Conservation (phyloP, 2,797 vertebrate species). For the Tokudaia tokunoshimensis region DNA sequence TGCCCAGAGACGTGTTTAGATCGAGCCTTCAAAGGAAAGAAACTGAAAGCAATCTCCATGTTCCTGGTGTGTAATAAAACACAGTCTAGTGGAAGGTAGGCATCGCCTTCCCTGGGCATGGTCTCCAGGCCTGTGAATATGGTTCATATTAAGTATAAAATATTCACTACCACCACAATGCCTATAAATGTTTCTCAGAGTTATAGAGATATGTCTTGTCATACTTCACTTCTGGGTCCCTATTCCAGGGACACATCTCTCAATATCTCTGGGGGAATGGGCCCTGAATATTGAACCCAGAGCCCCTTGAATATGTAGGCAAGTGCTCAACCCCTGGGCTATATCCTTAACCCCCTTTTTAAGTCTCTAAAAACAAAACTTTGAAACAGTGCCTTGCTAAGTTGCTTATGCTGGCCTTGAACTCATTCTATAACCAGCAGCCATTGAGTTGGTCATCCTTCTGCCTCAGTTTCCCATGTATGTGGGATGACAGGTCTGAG, state of each 20-base stretch:
- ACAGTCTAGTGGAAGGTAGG: conserved; percentile 13
- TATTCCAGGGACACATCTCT: not conserved
- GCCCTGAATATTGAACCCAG: not conserved
- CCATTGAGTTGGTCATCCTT: not conserved
- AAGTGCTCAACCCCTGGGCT: not conserved
- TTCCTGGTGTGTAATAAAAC: conserved; percentile 47
- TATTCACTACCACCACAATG: not conserved
- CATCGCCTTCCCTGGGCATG: not conserved
- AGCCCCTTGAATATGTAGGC: not conserved
- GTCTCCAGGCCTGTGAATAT: not conserved
- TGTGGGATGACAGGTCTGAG: not conserved
- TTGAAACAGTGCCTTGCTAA: not conserved
- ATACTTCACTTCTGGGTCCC: conserved; percentile 20
- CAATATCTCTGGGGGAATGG: not conserved
- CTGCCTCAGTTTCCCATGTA: not conserved
- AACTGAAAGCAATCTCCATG: not conserved
- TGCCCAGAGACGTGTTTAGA: conserved; percentile 73
- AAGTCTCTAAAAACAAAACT: not conserved
- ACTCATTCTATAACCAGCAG: not conserved
- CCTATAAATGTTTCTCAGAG: not conserved
- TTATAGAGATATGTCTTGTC: not conserved
- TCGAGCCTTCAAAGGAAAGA: conserved; percentile 52
- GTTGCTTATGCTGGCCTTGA: not conserved
- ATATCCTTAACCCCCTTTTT: not conserved
- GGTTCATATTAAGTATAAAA: not conserved